phyloP scores from a whole-genome alignment of 2,113 vertebrate species.

The Rhizomys pruinosus region DNA sequence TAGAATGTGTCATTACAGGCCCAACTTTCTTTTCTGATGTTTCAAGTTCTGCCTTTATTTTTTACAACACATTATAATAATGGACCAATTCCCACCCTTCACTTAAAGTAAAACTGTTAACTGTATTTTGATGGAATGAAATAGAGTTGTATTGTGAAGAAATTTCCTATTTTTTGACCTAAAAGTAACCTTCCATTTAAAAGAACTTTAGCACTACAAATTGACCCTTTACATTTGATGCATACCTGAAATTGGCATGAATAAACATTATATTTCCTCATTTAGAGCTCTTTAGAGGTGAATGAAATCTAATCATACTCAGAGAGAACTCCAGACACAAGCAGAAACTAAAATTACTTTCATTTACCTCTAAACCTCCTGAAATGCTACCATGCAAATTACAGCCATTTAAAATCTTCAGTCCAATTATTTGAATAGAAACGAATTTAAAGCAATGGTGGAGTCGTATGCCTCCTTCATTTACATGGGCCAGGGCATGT shows the following conservation, averaged over 20 bases:
- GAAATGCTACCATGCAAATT: conserved; percentile 79
- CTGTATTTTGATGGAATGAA: conserved; percentile 16
- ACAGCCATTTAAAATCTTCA: conserved; percentile 82
- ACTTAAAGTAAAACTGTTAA: background rate
- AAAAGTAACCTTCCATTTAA: conserved; percentile 25
- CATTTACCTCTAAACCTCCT: conserved; percentile 80
- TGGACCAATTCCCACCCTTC: background rate
- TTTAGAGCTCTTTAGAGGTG: conserved; percentile 69
- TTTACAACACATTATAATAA: background rate
- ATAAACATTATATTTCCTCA: conserved; percentile 69
- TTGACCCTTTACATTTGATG: conserved; percentile 55
- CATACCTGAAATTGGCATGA: conserved; percentile 63
- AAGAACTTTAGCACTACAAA: conserved; percentile 40
- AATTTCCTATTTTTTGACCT: background rate
- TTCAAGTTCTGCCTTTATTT: background rate
- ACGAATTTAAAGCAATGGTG: conserved; percentile 86
- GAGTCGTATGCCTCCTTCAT: conserved; percentile 86
- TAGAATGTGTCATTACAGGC: conserved; percentile 20
- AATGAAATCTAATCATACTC: conserved; percentile 68
- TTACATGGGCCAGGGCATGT: conserved; percentile 89
- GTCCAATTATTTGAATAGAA: conserved; percentile 82
- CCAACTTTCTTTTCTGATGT: background rate
- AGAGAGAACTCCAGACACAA: conserved; percentile 64
- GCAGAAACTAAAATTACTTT: conserved; percentile 65
- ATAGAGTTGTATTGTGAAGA: background rate